phyloP scores from a whole-genome alignment of 2,113 vertebrate genomes.

The Mormoops blainvillei region DNA sequence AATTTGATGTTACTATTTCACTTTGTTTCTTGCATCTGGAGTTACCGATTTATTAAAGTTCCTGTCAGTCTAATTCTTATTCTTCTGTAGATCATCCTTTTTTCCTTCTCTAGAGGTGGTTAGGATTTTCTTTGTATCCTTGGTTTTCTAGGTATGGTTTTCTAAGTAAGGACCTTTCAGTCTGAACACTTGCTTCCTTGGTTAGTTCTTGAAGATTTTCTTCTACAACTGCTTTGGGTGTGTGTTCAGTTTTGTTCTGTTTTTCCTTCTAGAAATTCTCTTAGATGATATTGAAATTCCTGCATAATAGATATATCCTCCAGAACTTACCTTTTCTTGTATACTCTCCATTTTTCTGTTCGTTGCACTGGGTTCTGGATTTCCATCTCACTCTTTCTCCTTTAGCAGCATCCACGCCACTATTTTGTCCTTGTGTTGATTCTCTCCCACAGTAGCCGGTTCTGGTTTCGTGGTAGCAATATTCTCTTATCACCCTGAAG shows the following conservation, averaged over 20 bases:
- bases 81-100: not conserved
- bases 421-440: not conserved
- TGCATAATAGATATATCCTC: not conserved
- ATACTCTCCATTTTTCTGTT: not conserved
- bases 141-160: not conserved
- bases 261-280: not conserved
- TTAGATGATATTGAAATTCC: not conserved
- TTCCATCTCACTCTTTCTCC: not conserved
- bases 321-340: not conserved
- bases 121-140: slow-evolving; percentile 5
- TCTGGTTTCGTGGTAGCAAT: not conserved
- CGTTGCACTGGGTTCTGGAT: not conserved
- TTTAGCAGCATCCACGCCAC: not conserved
- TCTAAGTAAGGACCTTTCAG: not conserved
- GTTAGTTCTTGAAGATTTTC: not conserved
- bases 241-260: not conserved
- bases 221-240: not conserved
- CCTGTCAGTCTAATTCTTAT: not conserved
- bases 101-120: not conserved
- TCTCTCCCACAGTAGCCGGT: not conserved
- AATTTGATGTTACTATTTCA: not conserved
- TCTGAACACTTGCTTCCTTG: not conserved
- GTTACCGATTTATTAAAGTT: slow-evolving; percentile 3
- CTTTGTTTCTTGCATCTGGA: not conserved
- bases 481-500: not conserved